These are phyloP conservation scores for Cosmia pyralina DNA, from an alignment of 2,888 invertebrate genomes.

Conservation along the genomic window DNA sequence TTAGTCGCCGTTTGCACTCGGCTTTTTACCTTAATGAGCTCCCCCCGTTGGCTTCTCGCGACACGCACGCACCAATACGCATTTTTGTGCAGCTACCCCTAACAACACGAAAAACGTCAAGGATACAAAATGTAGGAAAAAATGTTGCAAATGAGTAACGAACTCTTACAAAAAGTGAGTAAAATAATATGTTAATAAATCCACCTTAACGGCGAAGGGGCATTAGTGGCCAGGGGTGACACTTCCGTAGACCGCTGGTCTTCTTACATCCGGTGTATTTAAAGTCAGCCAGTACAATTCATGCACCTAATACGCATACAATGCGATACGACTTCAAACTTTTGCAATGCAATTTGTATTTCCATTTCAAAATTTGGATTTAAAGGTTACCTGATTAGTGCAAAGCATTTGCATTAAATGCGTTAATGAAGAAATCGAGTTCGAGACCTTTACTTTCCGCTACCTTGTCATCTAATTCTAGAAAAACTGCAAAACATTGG, in stretches of 20 bases:
- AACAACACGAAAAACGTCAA: constrained; percentile 65
- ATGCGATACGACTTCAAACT: constrained; percentile 20
- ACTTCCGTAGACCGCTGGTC: constrained; percentile 69
- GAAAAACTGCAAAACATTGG: neutral
- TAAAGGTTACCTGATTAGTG: constrained; percentile 10
- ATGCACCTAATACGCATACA: constrained; percentile 37
- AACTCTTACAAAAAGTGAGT: constrained; percentile 46
- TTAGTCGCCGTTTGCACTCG: constrained; percentile 89
- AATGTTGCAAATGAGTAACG: constrained; percentile 61
- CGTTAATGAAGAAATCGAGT: constrained; percentile 16
- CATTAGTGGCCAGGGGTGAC: constrained; percentile 64
- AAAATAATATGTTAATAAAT: constrained; percentile 53
- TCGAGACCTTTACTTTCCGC: neutral
- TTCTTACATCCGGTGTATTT: constrained; percentile 66
- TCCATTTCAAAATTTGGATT: constrained; percentile 25
- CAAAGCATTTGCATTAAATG: constrained; percentile 33
- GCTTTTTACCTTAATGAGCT: constrained; percentile 90
- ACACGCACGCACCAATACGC: constrained; percentile 84
- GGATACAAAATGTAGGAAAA: constrained; percentile 62
- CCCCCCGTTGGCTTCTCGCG: constrained; percentile 80
- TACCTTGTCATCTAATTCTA: neutral
- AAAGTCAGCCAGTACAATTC: constrained; percentile 26
- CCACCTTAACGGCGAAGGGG: constrained; percentile 56
- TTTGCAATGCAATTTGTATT: constrained; percentile 45
- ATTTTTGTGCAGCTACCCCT: constrained; percentile 85